Conservation (phyloP, 2,888 invertebrate genomes). For the Idaea aversata region DNA sequence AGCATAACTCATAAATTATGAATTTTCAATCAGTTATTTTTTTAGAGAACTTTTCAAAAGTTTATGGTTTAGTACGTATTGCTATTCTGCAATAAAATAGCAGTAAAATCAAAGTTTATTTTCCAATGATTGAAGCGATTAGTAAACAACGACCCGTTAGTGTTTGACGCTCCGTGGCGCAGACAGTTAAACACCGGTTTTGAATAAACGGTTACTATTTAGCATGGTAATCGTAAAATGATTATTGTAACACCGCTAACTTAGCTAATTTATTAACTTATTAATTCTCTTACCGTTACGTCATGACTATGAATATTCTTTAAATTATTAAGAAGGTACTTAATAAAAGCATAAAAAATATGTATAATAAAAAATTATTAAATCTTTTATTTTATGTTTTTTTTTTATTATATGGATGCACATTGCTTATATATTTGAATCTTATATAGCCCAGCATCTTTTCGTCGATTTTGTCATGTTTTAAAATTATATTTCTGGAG, state of each 20-base stretch:
- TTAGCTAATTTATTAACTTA: neutral
- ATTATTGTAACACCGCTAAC: slow-evolving; percentile 33
- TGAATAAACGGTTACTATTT: slow-evolving; percentile 46
- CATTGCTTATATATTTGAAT: too few relatives aligned
- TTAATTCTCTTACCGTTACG: slow-evolving; percentile 9
- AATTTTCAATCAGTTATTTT: too few relatives aligned
- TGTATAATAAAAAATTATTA: too few relatives aligned
- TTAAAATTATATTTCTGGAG: too few relatives aligned
- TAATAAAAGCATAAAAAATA: neutral
- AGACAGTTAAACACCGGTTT: slow-evolving; percentile 62
- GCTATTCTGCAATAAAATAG: neutral
- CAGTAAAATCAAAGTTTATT: slow-evolving; percentile 7
- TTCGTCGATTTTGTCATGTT: too few relatives aligned
- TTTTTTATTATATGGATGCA: too few relatives aligned
- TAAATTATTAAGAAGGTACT: neutral
- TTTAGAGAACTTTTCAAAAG: too few relatives aligned
- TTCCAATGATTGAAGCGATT: slow-evolving; percentile 45
- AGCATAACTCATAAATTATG: too few relatives aligned
- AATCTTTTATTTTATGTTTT: too few relatives aligned
- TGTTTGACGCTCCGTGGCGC: slow-evolving; percentile 53
- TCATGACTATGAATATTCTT: slow-evolving; percentile 2
- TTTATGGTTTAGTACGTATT: neutral
- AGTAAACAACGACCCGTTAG: slow-evolving; percentile 51
- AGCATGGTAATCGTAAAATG: slow-evolving; percentile 31
- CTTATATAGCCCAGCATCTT: too few relatives aligned